phyloP scores from a whole-genome alignment of 2,797 vertebrate species.

The Furcifer pardalis region DNA sequence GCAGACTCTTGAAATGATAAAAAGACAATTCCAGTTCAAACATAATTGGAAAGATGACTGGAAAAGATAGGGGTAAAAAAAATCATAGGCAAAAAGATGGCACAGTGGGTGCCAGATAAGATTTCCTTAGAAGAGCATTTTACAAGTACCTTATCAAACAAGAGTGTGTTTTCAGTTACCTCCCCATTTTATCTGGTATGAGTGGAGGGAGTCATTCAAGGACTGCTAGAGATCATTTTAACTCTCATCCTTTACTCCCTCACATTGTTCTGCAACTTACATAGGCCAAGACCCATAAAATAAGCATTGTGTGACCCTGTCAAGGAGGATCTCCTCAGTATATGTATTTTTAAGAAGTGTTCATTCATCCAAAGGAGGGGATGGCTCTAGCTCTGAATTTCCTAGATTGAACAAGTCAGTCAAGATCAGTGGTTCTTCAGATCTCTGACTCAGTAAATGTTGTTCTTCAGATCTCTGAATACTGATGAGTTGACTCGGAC shows the following conservation, averaged over 20 bases:
- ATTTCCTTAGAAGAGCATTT: neutral
- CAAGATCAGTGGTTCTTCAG: no score
- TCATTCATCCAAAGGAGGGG: neutral
- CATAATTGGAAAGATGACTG: neutral
- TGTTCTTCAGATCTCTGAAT: neutral
- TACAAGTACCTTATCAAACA: neutral
- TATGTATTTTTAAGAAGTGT: neutral
- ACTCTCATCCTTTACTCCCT: neutral
- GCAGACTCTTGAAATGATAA: neutral
- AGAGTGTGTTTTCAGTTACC: neutral
- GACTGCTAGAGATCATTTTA: neutral
- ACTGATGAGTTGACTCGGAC: neutral
- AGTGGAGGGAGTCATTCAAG: neutral
- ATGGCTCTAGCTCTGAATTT: neutral
- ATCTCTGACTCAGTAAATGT: neutral
- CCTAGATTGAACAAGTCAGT: no score
- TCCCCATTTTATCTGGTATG: neutral
- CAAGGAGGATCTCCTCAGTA: no score
- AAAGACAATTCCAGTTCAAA: neutral
- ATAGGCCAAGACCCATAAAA: no score
- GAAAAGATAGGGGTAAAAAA: neutral
- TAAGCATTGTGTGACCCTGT: no score
- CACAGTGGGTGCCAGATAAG: neutral
- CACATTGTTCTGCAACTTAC: no score
- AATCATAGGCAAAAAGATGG: neutral